Conservation (phyloP, 2,888 invertebrate species). For the Cryptophagus acutangulus region DNA sequence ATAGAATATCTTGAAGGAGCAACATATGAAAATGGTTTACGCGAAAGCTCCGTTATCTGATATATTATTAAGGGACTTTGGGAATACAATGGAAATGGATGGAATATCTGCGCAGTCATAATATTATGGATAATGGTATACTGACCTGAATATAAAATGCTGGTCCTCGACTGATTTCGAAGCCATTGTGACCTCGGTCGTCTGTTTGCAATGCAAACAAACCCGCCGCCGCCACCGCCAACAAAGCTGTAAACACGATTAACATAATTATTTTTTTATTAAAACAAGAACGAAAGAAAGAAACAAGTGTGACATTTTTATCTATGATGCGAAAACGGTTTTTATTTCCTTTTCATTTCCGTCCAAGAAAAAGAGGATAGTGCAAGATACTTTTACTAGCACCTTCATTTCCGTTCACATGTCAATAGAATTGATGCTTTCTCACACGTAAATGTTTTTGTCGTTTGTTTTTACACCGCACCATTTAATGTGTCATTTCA, state of each 20-base stretch:
- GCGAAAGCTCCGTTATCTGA: constrained; percentile 5
- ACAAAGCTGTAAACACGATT: constrained; percentile 63
- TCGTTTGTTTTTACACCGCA: too few species aligned
- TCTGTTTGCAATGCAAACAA: constrained; percentile 83
- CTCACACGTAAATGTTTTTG: too few species aligned
- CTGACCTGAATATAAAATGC: constrained; percentile 84
- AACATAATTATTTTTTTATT: too few species aligned
- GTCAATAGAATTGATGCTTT: too few species aligned
- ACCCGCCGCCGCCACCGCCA: constrained; percentile 76
- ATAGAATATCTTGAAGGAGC: too few species aligned
- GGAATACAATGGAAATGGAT: constrained; percentile 9
- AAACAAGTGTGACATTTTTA: too few species aligned
- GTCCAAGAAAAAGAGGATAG: neutral
- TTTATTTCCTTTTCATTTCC: neutral
- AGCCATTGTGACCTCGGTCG: constrained; percentile 65
- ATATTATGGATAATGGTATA: too few species aligned
- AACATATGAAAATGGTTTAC: neutral
- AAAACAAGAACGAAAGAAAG: too few species aligned
- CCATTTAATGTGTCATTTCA: too few species aligned
- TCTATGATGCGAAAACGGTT: too few species aligned
- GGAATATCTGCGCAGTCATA: constrained; percentile 5
- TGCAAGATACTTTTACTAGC: too few species aligned
- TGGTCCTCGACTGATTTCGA: constrained; percentile 70
- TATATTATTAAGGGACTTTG: constrained; percentile 10
- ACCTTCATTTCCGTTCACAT: constrained; percentile 1